Evolutionary conservation across 2,797 vertebrate genomes (phyloP).

Genomic region (Peromyscus melanophrys): DNA sequence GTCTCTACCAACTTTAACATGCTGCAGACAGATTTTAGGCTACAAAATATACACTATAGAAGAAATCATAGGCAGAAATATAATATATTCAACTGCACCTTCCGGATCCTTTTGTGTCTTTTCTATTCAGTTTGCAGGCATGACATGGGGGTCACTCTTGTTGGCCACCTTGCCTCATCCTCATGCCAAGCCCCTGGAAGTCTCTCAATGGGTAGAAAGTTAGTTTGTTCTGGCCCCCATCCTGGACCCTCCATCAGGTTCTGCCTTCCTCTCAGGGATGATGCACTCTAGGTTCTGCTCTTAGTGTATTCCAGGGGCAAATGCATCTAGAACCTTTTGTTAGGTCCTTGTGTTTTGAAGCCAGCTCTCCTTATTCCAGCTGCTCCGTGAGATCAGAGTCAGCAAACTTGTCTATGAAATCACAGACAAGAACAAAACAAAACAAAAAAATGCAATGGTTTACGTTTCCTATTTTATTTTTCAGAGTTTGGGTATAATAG

Average conservation of each 20-base stretch:
- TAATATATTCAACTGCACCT: background rate
- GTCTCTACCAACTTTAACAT: background rate
- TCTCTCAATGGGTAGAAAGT: background rate
- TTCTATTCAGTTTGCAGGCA: background rate
- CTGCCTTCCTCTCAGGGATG: background rate
- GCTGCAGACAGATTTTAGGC: background rate
- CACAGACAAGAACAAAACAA: background rate
- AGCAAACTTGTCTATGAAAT: background rate
- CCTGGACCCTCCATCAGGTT: background rate
- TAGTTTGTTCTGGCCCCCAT: background rate
- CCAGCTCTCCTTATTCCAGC: rapidly evolving
- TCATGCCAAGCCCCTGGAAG: background rate
- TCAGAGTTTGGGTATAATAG: background rate
- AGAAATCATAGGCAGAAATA: background rate
- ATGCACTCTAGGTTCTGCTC: background rate
- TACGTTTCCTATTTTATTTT: background rate
- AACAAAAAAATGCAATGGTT: background rate
- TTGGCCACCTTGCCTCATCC: background rate
- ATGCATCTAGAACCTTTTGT: background rate
- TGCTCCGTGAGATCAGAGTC: background rate
- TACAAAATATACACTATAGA: background rate
- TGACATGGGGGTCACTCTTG: background rate
- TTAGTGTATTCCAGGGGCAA: background rate
- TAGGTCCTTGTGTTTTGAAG: background rate
- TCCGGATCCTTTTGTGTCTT: background rate